These are phyloP conservation scores for Galeruca laticollis DNA, from an alignment of 2,888 invertebrate genomes.

Conservation along the genomic window DNA sequence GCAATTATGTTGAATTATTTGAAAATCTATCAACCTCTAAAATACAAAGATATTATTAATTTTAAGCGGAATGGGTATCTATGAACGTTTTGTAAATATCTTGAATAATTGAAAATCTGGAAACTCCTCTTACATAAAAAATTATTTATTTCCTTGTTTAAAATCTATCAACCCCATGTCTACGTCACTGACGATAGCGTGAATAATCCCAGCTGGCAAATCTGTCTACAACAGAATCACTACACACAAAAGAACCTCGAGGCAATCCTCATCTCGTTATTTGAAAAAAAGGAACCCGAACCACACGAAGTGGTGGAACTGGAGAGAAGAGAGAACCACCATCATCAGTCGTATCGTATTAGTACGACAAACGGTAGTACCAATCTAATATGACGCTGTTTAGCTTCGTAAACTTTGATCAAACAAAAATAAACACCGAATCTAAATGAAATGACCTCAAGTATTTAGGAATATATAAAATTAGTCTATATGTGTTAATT, in stretches of 20 bases:
- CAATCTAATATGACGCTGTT: background rate
- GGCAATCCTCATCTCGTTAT: conserved; percentile 39
- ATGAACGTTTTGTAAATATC: too few species aligned
- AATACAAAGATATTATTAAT: too few species aligned
- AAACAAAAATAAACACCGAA: conserved; percentile 13
- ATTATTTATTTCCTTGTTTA: too few species aligned
- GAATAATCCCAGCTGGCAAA: conserved; percentile 42
- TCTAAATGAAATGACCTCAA: conserved; percentile 11
- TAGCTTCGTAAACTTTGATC: conserved; percentile 6
- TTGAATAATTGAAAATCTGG: too few species aligned
- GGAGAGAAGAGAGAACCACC: conserved; percentile 17
- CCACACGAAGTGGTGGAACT: conserved; percentile 14
- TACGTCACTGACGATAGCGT: conserved; percentile 29
- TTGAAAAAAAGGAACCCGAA: conserved; percentile 35
- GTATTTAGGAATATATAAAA: background rate
- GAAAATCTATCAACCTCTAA: too few species aligned
- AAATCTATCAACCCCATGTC: background rate
- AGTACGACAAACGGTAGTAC: conserved; percentile 10
- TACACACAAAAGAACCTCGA: conserved; percentile 37
- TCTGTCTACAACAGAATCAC: conserved; percentile 39
- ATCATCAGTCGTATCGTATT: conserved; percentile 15
- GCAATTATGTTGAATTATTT: too few species aligned
- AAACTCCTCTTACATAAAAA: too few species aligned
- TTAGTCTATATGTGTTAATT: background rate
- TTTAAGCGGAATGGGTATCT: too few species aligned